Evolutionary conservation across 2,113 vertebrate genomes (phyloP), one percentile per base, ranked within the genome.

Genomic region (Pogonocichla stellata): DNA sequence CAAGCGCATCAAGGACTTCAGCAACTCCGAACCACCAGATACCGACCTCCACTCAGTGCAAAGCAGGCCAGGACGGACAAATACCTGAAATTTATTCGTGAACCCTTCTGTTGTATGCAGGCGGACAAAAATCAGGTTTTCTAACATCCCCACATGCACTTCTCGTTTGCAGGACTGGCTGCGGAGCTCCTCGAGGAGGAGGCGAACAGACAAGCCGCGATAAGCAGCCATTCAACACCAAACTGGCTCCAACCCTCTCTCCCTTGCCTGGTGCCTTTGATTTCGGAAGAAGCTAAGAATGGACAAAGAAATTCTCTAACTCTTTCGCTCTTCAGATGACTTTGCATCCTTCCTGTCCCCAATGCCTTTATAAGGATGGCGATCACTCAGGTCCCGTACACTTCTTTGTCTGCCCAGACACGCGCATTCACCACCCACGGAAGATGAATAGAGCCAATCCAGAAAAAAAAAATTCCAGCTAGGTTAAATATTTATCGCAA

Each of bases 401-500:
- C 71, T 95, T 95, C 97, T 98, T 98, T 98, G 98, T 98, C 96
- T 97, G 94, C 94, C 86, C 67, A 90, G 89, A 95, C 92, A 95
- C 95, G 88, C 43, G 85, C 90, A 91, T 95, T 96, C 94, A 78
- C 91, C 10, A 81, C 88, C 70, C 84, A 57, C 64, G 78, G 87
- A 93, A 92, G 95, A 97, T 85, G 92, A 95, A 92, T 90, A 77
- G 72, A 93, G 80, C 12, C 88, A 81, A 77, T 72, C 84, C 94
- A 90, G 91, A 24, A 58, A 65, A 67, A 66, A 78, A 89, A 72
- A 84, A 96, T 25, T 94, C 95, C 71, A 48, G 43, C 47, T 71
- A 91, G 85, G 97, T 98, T 98, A 98, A 97, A 98, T 95, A 98
- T 98, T 98, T 98, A 97, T 97, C 96, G 89, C 91, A 85, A 72